Conservation (phyloP, 2,888 invertebrate genomes). For the Sesia apiformis region DNA sequence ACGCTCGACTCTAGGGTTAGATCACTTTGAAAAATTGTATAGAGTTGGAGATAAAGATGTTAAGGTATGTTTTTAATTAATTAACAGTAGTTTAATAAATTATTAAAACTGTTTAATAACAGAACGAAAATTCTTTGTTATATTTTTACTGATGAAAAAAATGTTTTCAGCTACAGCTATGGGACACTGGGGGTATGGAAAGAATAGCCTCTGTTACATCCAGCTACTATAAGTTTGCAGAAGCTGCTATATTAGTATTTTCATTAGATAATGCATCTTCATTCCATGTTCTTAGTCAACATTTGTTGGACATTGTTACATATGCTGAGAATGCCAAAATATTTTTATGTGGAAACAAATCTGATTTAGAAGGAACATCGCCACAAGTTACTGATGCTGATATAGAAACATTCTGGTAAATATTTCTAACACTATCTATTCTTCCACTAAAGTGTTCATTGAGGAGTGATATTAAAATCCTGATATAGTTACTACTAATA, state of each 20-base stretch:
- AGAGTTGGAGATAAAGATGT: conserved; percentile 83
- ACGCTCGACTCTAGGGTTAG: conserved; percentile 91
- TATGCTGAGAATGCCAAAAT: conserved; percentile 97
- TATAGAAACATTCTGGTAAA: conserved; percentile 89
- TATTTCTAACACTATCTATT: too few species aligned
- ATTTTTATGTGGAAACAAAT: conserved; percentile 94
- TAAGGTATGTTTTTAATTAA: conserved; percentile 67
- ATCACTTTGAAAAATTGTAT: conserved; percentile 90
- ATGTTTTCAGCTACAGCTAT: conserved; percentile 86
- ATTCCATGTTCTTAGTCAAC: conserved; percentile 93
- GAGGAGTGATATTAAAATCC: too few species aligned
- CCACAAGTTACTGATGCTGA: conserved; percentile 90
- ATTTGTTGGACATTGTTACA: conserved; percentile 93
- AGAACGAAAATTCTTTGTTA: too few species aligned
- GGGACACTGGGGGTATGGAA: conserved; percentile 99
- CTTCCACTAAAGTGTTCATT: too few species aligned
- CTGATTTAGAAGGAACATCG: conserved; percentile 82
- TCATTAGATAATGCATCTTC: conserved; percentile 92
- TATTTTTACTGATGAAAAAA: background rate
- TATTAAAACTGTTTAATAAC: background rate
- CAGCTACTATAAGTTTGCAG: conserved; percentile 96
- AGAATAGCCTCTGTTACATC: conserved; percentile 95
- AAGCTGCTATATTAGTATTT: conserved; percentile 94
- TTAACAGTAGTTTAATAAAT: too few species aligned
- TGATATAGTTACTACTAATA: too few species aligned